Evolutionary conservation across 2,797 vertebrate species (phyloP).

Genomic region (Sebastes dallii): DNA sequence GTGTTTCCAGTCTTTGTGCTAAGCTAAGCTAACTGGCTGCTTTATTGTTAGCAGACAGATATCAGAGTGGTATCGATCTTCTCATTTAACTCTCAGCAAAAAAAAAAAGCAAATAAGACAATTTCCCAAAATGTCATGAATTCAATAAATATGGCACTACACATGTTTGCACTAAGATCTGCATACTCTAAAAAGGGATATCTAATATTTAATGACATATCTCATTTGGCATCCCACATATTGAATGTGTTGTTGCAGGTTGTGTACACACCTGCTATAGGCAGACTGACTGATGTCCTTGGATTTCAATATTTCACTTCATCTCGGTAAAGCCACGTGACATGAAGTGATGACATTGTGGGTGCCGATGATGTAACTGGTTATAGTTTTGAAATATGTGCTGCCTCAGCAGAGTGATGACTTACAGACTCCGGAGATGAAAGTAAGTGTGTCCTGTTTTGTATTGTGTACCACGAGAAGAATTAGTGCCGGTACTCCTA

Average conservation of each 20-base stretch:
- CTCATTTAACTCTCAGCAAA: not conserved
- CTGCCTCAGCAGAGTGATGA: constrained; percentile 55
- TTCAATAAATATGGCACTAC: not conserved
- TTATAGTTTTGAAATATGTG: constrained; percentile 58
- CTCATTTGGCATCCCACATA: not conserved
- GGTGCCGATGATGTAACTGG: constrained; percentile 43
- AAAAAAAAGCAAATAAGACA: not conserved
- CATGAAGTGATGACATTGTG: constrained; percentile 39
- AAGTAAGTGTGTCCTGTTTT: constrained; percentile 57
- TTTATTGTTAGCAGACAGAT: not conserved
- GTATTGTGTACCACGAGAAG: constrained; percentile 46
- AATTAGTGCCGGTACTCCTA: constrained; percentile 58
- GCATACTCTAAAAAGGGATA: not conserved
- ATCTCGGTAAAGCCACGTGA: constrained; percentile 28
- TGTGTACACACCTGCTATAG: constrained; percentile 15
- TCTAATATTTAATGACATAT: not conserved
- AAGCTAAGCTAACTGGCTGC: not conserved
- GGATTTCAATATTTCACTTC: constrained; percentile 42
- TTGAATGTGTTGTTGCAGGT: not conserved
- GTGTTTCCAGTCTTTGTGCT: not conserved
- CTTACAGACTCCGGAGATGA: constrained; percentile 52
- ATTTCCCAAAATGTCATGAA: not conserved
- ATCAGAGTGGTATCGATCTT: not conserved
- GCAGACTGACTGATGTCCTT: constrained; percentile 35
- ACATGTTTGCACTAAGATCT: not conserved